Evolutionary conservation across 2,113 vertebrate species (phyloP).

Genomic region (Hylia prasina): DNA sequence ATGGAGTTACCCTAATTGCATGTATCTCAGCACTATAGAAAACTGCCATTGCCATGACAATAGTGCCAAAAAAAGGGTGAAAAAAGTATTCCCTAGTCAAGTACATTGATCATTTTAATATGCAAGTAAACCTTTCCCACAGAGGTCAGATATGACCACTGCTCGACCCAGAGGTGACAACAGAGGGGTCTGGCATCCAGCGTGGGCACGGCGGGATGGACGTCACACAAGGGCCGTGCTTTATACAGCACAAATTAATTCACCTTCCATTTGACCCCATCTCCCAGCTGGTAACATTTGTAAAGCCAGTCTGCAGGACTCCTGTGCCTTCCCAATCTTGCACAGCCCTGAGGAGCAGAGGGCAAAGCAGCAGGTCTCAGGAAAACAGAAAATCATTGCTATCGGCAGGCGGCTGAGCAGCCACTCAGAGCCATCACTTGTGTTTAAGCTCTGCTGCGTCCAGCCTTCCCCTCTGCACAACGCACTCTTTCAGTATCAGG

Average conservation of each 20-base stretch:
- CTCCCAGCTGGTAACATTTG: not conserved
- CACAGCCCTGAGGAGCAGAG: not conserved
- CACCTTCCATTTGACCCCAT: not conserved
- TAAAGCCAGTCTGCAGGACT: not conserved
- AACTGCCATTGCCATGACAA: not conserved
- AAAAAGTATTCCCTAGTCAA: not conserved
- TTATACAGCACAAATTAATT: not conserved
- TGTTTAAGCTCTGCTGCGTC: not conserved
- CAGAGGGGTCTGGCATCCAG: not conserved
- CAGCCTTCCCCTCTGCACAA: not conserved
- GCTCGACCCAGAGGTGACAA: not conserved
- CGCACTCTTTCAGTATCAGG: not conserved
- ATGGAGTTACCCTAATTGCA: not conserved
- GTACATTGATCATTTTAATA: not conserved
- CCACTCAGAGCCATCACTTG: not conserved
- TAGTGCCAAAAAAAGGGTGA: not conserved
- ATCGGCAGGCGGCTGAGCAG: constrained; percentile 36
- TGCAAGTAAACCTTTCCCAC: not conserved
- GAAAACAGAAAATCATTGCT: not conserved
- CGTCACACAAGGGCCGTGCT: rapidly evolving
- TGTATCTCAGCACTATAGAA: not conserved
- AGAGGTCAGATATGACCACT: not conserved
- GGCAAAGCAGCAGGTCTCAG: not conserved
- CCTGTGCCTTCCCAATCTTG: not conserved
- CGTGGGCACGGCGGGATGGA: rapidly evolving